phyloP scores from a whole-genome alignment of 2,888 invertebrate genomes.

The Tuta absoluta region DNA sequence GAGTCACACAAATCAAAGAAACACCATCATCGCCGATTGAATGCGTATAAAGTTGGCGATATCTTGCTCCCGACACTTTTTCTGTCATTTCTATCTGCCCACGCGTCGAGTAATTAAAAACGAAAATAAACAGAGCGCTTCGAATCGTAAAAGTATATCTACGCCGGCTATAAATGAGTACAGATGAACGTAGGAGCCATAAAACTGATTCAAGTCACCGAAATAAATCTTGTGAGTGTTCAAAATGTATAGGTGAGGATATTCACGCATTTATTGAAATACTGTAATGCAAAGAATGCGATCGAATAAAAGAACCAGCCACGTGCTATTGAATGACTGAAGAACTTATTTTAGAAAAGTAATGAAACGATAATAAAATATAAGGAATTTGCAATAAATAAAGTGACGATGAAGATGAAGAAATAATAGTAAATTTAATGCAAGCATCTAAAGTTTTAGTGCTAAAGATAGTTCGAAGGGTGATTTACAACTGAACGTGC shows the following conservation, averaged over 20 bases:
- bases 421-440: slow-evolving; percentile 46
- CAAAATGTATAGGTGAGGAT: slow-evolving; percentile 67
- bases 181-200: slow-evolving; percentile 76
- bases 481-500: slow-evolving; percentile 47
- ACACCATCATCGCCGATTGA: slow-evolving; percentile 45
- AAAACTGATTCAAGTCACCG: slow-evolving; percentile 78
- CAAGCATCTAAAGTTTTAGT: slow-evolving; percentile 33
- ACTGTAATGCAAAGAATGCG: slow-evolving; percentile 61
- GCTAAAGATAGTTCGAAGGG: slow-evolving; percentile 41
- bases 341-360: slow-evolving; percentile 50
- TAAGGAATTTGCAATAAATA: slow-evolving; percentile 67
- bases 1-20: slow-evolving; percentile 53
- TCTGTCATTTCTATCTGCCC: slow-evolving; percentile 73
- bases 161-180: slow-evolving; percentile 79
- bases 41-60: slow-evolving; percentile 35
- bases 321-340: slow-evolving; percentile 57
- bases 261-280: slow-evolving; percentile 60
- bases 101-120: slow-evolving; percentile 80
- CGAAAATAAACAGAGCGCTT: slow-evolving; percentile 80
- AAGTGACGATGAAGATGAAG: slow-evolving; percentile 49
- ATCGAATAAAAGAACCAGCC: slow-evolving; percentile 60
- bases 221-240: slow-evolving; percentile 76
- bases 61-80: slow-evolving; percentile 41
- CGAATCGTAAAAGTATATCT: slow-evolving; percentile 79
- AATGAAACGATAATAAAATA: slow-evolving; percentile 59